Evolutionary conservation across 1,140 invertebrate genomes (phyloP).

Genomic region (Gerris buenoi): DNA sequence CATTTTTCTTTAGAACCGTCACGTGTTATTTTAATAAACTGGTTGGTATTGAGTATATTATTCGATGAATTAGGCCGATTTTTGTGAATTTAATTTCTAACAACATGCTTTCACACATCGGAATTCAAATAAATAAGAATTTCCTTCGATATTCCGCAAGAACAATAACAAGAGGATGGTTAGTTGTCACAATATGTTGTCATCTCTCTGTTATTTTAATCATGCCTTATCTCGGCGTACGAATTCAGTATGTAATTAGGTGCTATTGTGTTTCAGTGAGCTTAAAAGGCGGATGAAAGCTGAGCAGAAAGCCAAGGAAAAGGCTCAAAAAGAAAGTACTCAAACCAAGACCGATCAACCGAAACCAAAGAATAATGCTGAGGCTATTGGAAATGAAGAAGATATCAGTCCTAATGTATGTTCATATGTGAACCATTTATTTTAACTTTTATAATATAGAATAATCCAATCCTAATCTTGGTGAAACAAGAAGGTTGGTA

Average conservation of each 20-base stretch:
- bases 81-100: too few relatives aligned
- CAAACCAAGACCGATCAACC: constrained; percentile 28
- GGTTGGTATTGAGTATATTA: too few relatives aligned
- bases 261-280: constrained; percentile 78
- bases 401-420: constrained; percentile 79
- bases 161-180: neutral
- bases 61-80: too few relatives aligned
- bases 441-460: too few relatives aligned
- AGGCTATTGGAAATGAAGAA: constrained; percentile 39
- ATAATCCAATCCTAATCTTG: too few relatives aligned
- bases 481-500: too few relatives aligned
- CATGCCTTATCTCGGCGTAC: too few relatives aligned
- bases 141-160: neutral
- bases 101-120: neutral
- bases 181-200: neutral
- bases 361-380: constrained; percentile 32
- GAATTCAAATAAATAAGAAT: neutral
- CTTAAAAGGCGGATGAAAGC: constrained; percentile 77
- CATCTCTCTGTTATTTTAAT: too few relatives aligned
- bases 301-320: constrained; percentile 85
- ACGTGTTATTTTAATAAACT: too few relatives aligned
- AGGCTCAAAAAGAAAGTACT: constrained; percentile 60
- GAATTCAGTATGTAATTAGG: too few relatives aligned
- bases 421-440: too few relatives aligned
- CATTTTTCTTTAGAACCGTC: neutral